Percentiles rank a stretch among this genome's conserved stretches.
These are phyloP conservation scores for Nettapus auritus DNA, from an alignment of 2,113 vertebrate species.

Conservation along the genomic window DNA sequence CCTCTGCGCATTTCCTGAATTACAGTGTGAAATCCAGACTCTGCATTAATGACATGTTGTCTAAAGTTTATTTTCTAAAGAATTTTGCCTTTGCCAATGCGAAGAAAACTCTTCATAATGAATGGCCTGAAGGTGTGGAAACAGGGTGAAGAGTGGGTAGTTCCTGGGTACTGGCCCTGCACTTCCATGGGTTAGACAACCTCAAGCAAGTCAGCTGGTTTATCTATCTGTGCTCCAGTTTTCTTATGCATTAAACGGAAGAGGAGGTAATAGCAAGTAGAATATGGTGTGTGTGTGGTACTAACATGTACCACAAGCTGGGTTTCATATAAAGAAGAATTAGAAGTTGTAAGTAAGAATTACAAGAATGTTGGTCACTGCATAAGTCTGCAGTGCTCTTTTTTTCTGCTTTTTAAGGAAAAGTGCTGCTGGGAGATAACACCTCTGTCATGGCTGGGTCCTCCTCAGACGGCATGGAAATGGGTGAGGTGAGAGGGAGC, in stretches of 20 bases:
- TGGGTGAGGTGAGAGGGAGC: neutral
- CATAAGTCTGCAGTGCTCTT: neutral
- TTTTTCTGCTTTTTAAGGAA: neutral
- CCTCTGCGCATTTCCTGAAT: rapidly evolving
- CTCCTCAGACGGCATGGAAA: neutral
- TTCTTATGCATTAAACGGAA: neutral
- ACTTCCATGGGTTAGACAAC: neutral
- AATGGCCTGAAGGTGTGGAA: neutral
- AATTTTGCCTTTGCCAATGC: neutral
- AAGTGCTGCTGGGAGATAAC: neutral
- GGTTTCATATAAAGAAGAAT: neutral
- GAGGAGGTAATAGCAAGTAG: neutral
- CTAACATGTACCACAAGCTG: neutral
- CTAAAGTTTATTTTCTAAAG: neutral
- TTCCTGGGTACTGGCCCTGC: neutral
- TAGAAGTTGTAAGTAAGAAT: neutral
- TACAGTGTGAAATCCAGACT: neutral
- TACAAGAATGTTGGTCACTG: neutral
- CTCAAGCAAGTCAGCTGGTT: neutral
- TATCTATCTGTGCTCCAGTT: neutral
- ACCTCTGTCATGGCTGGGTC: rapidly evolving
- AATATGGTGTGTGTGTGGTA: neutral
- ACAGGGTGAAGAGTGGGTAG: neutral
- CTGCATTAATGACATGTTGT: neutral
- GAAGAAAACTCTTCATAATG: neutral